Evolutionary conservation across 2,797 vertebrate species (phyloP), one percentile per base, ranked within the genome.

Genomic region (Spondyliosoma cantharus): DNA sequence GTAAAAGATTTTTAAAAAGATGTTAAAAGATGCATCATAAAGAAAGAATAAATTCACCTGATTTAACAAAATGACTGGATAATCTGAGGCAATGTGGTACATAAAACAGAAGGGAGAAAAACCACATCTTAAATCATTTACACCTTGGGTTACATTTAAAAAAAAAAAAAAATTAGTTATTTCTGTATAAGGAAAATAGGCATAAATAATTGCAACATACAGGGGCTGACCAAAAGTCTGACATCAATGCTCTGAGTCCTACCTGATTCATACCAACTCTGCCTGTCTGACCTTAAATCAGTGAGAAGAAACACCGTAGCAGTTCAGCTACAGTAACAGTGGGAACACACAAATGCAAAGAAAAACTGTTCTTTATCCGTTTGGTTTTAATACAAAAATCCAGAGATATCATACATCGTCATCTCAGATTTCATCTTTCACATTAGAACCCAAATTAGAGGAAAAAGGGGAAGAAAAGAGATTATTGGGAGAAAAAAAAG

Each of bases 331-430:
- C n/a, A 2, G n/a, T 1, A 46, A 58, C 15, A 25, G 60, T 3
- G 19, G 29, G n/a, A 45, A 42, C 20, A 73, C 52, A 80, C 22
- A 82, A 46, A 88, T 58, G 29, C 61, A 58, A 83, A 83, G 27
- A 64, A 87, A 48, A 66, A 67, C 29, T 14, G 2, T 64, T 62
- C 89, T 89, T 32, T 91, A 37, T 93, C 89, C 69, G 57, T 92
- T 89, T 88, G 71, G 82, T 94, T 95, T 95, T 94, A 94, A 95
- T 95, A 95, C 87, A 94, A 95, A 94, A 94, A 92, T 93, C 92
- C 89, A 91, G 91, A 91, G 90, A 93, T 94, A 93, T 94, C 90
- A 90, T 95, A 95, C 94, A 95, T 91, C 89, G 87, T 84, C 90
- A 93, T 91, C 89, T 92, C 90, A 93, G 90, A 90, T 91, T 91